Conservation (phyloP, 2,113 vertebrate species). For the Chaetorhynchus papuensis region DNA sequence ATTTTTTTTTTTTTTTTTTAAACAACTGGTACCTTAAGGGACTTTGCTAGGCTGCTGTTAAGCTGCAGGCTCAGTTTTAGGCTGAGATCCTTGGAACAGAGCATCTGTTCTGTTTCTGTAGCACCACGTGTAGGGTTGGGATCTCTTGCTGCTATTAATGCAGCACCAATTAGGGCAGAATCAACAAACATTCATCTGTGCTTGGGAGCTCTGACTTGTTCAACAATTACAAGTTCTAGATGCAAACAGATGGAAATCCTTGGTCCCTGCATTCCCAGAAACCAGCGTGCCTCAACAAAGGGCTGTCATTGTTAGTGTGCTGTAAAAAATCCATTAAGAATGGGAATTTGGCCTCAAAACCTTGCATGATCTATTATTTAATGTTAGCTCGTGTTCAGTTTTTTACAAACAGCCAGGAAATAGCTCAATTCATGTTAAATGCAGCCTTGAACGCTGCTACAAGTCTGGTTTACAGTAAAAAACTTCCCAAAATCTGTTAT, state of each 20-base stretch:
- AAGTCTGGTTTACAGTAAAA: not conserved
- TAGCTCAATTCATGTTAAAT: not conserved
- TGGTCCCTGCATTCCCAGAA: not conserved
- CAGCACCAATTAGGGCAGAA: not conserved
- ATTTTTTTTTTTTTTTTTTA: not conserved
- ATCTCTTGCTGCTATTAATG: not conserved
- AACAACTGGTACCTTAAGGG: not conserved
- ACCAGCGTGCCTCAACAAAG: not conserved
- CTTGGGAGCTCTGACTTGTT: not conserved
- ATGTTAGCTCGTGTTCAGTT: not conserved
- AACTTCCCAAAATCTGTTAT: not conserved
- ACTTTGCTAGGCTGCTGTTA: not conserved
- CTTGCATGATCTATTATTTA: conserved; percentile 12
- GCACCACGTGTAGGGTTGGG: not conserved
- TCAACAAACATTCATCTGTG: not conserved
- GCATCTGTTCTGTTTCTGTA: not conserved
- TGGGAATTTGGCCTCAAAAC: not conserved
- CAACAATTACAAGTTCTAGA: not conserved
- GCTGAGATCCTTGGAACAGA: not conserved
- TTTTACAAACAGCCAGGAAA: not conserved
- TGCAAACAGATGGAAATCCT: not conserved
- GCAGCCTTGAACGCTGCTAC: not conserved
- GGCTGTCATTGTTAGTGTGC: not conserved
- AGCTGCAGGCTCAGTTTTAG: not conserved
- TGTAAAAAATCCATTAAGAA: not conserved